Percentiles rank a stretch among this genome's conserved stretches.
Conservation (phyloP, 2,797 vertebrate species). For the Phoeniculus purpureus region DNA sequence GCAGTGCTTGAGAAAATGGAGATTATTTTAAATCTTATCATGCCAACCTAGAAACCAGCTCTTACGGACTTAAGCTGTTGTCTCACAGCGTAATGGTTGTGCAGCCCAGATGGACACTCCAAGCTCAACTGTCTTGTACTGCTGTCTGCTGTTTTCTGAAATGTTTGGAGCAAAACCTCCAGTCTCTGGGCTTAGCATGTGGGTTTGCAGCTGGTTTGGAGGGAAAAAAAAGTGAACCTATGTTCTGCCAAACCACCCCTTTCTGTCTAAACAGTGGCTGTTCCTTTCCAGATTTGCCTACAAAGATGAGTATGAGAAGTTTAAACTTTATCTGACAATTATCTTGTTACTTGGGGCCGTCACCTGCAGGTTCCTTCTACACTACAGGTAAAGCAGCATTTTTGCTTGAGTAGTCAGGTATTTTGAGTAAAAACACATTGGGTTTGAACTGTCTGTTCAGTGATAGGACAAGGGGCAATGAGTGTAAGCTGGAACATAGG, state of each 20-base stretch:
- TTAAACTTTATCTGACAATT: slow-evolving; percentile 97
- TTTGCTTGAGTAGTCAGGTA: background rate
- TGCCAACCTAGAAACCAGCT: background rate
- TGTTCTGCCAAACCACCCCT: rapidly evolving
- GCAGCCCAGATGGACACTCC: background rate
- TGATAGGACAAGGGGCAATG: too few species aligned
- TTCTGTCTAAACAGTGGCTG: background rate
- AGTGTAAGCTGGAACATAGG: too few species aligned
- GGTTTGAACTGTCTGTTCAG: background rate
- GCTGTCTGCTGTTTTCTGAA: background rate
- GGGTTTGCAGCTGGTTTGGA: background rate
- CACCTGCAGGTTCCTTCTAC: slow-evolving; percentile 91
- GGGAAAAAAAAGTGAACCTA: background rate
- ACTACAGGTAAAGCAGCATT: slow-evolving; percentile 86
- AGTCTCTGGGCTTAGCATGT: background rate
- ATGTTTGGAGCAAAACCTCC: background rate
- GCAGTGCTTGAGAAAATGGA: background rate
- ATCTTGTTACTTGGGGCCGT: slow-evolving; percentile 94
- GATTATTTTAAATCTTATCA: background rate
- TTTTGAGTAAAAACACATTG: background rate
- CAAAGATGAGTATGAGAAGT: slow-evolving; percentile 99
- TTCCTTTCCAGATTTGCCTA: slow-evolving; percentile 89
- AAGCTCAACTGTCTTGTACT: background rate
- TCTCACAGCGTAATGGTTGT: background rate
- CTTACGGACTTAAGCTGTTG: background rate